Conservation (phyloP, 2,797 vertebrate genomes). For the Furcifer pardalis region DNA sequence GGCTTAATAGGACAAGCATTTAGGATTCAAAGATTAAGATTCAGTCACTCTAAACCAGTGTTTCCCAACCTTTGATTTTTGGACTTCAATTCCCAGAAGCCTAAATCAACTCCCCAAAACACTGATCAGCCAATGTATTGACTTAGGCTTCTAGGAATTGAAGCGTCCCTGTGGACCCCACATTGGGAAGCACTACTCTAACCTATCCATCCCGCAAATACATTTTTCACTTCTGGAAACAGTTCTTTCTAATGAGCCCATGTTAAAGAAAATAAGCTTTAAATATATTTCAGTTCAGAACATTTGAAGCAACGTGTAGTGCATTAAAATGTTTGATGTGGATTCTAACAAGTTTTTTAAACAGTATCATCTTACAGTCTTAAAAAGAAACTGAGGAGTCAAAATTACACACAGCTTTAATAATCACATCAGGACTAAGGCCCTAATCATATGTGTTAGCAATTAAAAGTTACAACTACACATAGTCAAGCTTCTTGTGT, state of each 20-base stretch:
- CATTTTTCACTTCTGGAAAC: not conserved
- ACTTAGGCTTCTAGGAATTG: too few relatives aligned
- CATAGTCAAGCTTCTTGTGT: not conserved
- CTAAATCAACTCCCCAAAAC: too few relatives aligned
- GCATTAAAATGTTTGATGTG: not conserved
- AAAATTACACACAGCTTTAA: not conserved
- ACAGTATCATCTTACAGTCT: not conserved
- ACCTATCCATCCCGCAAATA: too few relatives aligned
- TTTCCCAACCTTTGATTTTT: too few relatives aligned
- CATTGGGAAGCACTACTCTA: too few relatives aligned
- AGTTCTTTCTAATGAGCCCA: not conserved
- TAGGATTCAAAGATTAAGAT: not conserved
- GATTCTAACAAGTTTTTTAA: not conserved
- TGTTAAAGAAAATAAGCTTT: not conserved
- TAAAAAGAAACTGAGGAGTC: not conserved
- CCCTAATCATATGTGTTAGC: not conserved
- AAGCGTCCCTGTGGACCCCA: too few relatives aligned
- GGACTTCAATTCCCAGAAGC: too few relatives aligned
- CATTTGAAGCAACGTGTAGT: not conserved
- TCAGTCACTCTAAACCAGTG: too few relatives aligned
- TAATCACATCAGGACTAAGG: not conserved
- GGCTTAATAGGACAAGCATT: not conserved
- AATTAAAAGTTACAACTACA: not conserved
- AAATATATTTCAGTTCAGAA: not conserved
- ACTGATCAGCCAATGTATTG: too few relatives aligned